These are phyloP conservation scores for Liasis olivaceus DNA, from an alignment of 2,797 vertebrate species.

Conservation along the genomic window DNA sequence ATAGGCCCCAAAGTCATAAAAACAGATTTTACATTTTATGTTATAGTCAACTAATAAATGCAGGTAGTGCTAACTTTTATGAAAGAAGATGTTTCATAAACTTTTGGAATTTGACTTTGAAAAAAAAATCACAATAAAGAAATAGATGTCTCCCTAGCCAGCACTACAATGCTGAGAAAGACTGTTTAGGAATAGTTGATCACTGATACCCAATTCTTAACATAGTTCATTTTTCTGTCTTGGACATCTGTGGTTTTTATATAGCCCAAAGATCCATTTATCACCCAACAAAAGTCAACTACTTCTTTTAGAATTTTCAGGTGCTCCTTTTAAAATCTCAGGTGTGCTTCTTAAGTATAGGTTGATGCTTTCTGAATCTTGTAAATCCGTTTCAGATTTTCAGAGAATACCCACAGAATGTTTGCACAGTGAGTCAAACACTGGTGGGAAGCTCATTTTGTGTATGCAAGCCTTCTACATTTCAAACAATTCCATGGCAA, in stretches of 20 bases:
- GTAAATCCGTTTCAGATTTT: conserved; percentile 9
- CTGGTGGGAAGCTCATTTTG: conserved; percentile 23
- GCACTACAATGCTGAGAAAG: conserved; percentile 61
- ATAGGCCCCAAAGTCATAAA: not conserved
- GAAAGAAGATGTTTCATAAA: not conserved
- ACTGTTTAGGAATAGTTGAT: conserved; percentile 54
- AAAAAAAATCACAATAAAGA: conserved; percentile 51
- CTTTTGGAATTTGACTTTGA: not conserved
- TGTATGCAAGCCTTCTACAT: not conserved
- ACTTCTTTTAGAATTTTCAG: conserved; percentile 67
- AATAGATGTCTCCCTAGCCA: conserved; percentile 31
- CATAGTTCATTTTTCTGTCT: conserved; percentile 62
- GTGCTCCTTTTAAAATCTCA: conserved; percentile 60
- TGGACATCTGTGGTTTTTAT: conserved; percentile 70
- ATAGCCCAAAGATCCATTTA: conserved; percentile 67
- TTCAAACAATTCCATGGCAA: conserved; percentile 38
- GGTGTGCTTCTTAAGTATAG: conserved; percentile 34
- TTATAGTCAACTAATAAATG: not conserved
- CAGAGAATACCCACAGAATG: not conserved
- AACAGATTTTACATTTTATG: not conserved
- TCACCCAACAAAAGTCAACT: conserved; percentile 69
- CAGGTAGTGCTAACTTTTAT: not conserved
- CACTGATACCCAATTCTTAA: conserved; percentile 63
- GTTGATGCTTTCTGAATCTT: conserved; percentile 28
- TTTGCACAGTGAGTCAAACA: conserved; percentile 39